Base-by-base conservation (phyloP, 2,113 vertebrate species). In the Xenus cinereus region DNA sequence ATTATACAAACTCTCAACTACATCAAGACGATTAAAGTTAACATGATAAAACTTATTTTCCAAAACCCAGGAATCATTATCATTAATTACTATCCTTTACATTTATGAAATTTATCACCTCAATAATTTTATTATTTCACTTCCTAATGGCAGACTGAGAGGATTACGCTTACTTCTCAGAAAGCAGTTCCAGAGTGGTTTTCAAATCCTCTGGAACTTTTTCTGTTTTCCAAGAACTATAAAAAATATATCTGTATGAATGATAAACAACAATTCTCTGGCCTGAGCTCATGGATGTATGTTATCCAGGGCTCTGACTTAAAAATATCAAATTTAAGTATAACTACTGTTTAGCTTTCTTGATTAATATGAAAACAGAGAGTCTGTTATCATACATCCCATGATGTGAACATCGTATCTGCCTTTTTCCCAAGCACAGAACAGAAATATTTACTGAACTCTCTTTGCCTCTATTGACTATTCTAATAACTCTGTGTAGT, bases 381-480 rank as follows among this genome's bases (percentile, higher is more conserved):
- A n/a, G 26, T 3, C 3, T 23, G 33, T 64, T 81, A 85, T 27
- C 2, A 0, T 15, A 37, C 28, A 46, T 51, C 41, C 56, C 24
- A 23, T 3, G 33, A 82, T 75, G 67, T 32, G 62, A 97, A 89
- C 37, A 24, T 27, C 6, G 0, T 37, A 91, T 72, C 84, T 94
- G 81, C 32, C 56, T 85, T 94, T 62, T 89, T 94, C 93, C 84
- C 87, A 96, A 87, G 93, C 39, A n/a, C 12, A 28, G 66, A 89
- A 91, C 22, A 78, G 75, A 96, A 95, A 93, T 85, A 89, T 90
- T 94, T 91, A 96, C 71, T 76, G 24, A 92, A 56, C 22, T 27
- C 21, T 64, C 51, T 23, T 23, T 16, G 32, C 14, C 45, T 62
- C 35, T 69, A 33, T 1, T 22, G 10, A 76, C 45, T 37, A 23